These are phyloP conservation scores for Radopholus similis DNA, from an alignment of 1,140 invertebrate species.

Conservation along the genomic window DNA sequence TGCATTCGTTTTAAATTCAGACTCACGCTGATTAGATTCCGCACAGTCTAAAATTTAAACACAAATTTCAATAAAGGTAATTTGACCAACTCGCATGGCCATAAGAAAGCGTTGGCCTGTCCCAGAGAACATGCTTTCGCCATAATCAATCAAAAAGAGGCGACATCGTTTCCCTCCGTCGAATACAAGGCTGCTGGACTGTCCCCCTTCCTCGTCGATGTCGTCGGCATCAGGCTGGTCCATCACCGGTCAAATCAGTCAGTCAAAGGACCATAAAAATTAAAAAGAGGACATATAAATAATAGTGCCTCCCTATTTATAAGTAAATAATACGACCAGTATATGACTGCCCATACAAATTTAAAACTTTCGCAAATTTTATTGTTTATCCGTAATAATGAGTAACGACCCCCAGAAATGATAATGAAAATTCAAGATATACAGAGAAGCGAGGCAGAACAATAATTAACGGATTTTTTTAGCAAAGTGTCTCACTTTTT, in stretches of 20 bases:
- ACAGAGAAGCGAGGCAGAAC: not conserved
- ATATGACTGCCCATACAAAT: too few species aligned
- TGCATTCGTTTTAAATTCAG: too few species aligned
- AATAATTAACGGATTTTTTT: not conserved
- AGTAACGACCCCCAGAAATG: too few species aligned
- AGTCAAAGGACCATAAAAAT: not conserved
- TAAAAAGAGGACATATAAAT: too few species aligned
- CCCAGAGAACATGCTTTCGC: constrained; percentile 24
- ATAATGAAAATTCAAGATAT: not conserved
- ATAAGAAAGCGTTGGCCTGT: constrained; percentile 14
- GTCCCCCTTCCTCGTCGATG: not conserved
- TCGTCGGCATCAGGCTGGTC: too few species aligned
- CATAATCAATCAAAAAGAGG: constrained; percentile 26
- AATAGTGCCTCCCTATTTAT: too few species aligned
- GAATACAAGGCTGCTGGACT: constrained; percentile 10
- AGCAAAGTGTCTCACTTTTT: too few species aligned
- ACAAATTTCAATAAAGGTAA: not conserved
- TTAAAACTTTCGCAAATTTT: too few species aligned
- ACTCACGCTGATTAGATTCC: constrained; percentile 21
- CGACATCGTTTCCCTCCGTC: constrained; percentile 27
- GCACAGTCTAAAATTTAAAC: constrained; percentile 20
- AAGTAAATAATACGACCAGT: too few species aligned
- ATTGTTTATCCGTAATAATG: too few species aligned
- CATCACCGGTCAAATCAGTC: not conserved
- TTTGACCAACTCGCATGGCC: constrained; percentile 7